Conservation (phyloP, 1,140 invertebrate genomes). For the Lepeophtheirus salmonis region DNA sequence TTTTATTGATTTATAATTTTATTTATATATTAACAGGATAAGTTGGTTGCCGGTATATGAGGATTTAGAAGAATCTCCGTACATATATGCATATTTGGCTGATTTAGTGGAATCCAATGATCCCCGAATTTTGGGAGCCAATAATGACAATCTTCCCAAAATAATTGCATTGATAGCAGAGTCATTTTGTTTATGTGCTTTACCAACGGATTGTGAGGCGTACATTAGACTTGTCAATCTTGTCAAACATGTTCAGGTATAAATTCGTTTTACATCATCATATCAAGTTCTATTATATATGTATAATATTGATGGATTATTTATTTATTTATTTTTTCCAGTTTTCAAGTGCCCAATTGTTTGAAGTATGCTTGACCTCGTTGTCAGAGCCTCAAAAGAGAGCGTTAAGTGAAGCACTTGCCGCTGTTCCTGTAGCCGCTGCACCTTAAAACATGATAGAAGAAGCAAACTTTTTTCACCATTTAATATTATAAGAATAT, state of each 20-base stretch:
- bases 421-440: no score
- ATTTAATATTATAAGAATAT: no score
- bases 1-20: background rate
- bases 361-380: background rate
- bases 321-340: no score
- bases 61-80: constrained; percentile 80
- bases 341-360: constrained; percentile 9
- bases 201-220: constrained; percentile 43
- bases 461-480: no score
- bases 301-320: no score
- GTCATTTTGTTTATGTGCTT: constrained; percentile 55
- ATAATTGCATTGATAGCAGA: constrained; percentile 75
- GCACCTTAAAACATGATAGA: no score
- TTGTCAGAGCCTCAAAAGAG: background rate
- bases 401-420: background rate
- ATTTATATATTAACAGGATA: constrained; percentile 4
- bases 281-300: no score
- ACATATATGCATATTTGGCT: constrained; percentile 85
- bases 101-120: constrained; percentile 83
- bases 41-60: constrained; percentile 84
- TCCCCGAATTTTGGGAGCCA: constrained; percentile 54
- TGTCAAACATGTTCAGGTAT: constrained; percentile 52
- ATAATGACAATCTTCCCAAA: constrained; percentile 68
- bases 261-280: background rate
- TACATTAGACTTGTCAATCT: constrained; percentile 46